Base-by-base conservation (phyloP, 1,140 invertebrate genomes). In the Heliothis virescens region DNA sequence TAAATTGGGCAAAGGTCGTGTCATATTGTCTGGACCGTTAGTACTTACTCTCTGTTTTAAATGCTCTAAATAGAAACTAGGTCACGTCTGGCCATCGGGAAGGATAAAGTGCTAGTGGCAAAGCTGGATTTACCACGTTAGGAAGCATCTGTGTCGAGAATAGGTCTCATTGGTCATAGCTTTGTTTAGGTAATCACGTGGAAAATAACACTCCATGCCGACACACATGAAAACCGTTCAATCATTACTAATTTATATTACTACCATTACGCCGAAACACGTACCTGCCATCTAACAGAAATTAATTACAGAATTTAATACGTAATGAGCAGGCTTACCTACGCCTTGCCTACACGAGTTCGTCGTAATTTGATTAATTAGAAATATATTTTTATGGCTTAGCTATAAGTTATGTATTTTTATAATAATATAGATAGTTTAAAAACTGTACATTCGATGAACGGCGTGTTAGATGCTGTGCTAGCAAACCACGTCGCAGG, bases 11-110 rank as follows among this genome's bases (percentile, higher is more conserved):
- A 60, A 60, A 75, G 72, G 55, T 62, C 57, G 41, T 59, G 16
- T 48, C n/a, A 18, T 47, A 47, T 60, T 75, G 72, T 60, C 72
- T 75, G 72, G 72, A 48, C 60, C 29, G 48, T 75, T 41, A 41
- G 55, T 21, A 26, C 34, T 48, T 26, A 26, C 21, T 26, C 21
- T 48, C 62, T 47, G 18, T 50, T n/a, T 75, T 34, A 41, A 29
- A 29, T 50, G 71, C 34, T 74, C 71, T 74, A 74, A n/a, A 50
- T 74, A 57, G 53, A 29, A 75, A 75, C 55, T 75, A 75, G 72
- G 72, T 62, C 72, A 50, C 10, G 53, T 26, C 72, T 18, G 55
- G n/a, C 57, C 75, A 74, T 60, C 34, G 21, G 71, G 55, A 74
- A 77, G 62, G 75, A 77, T 55, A 77, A 77, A 18, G 41, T 57